Conservation (phyloP, 2,888 invertebrate genomes). For the Agriopis aurantiaria region DNA sequence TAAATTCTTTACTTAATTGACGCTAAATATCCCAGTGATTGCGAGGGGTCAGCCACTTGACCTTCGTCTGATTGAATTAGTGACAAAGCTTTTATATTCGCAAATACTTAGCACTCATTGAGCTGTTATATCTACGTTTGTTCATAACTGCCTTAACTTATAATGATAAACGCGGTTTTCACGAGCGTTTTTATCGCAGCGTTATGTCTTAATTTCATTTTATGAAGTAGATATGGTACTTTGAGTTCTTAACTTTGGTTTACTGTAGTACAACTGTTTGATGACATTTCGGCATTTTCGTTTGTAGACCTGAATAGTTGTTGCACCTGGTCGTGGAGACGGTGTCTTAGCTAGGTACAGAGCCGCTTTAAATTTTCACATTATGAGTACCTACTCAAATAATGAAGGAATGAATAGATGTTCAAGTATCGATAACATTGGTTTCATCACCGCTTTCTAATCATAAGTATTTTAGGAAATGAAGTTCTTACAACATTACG, state of each 20-base stretch:
- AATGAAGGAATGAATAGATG: conserved; percentile 23
- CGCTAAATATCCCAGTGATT: conserved; percentile 70
- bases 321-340: not conserved
- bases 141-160: conserved; percentile 26
- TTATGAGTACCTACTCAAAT: conserved; percentile 13
- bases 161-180: conserved; percentile 9
- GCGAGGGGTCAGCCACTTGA: conserved; percentile 71
- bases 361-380: conserved; percentile 7
- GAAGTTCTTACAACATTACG: conserved; percentile 1
- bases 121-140: conserved; percentile 13
- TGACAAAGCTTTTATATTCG: conserved; percentile 60
- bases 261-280: not conserved
- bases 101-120: conserved; percentile 32
- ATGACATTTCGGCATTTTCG: not conserved
- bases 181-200: not conserved
- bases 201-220: not conserved
- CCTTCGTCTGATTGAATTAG: conserved; percentile 70
- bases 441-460: conserved; percentile 34
- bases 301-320: not conserved
- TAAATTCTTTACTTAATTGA: conserved; percentile 74
- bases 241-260: too few species aligned
- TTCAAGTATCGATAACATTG: conserved; percentile 20
- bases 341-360: conserved; percentile 1
- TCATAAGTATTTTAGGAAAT: conserved; percentile 17
- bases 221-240: not conserved